phyloP scores from a whole-genome alignment of 92 coral and sea anemone species.

The Epizoanthus rinbou region DNA sequence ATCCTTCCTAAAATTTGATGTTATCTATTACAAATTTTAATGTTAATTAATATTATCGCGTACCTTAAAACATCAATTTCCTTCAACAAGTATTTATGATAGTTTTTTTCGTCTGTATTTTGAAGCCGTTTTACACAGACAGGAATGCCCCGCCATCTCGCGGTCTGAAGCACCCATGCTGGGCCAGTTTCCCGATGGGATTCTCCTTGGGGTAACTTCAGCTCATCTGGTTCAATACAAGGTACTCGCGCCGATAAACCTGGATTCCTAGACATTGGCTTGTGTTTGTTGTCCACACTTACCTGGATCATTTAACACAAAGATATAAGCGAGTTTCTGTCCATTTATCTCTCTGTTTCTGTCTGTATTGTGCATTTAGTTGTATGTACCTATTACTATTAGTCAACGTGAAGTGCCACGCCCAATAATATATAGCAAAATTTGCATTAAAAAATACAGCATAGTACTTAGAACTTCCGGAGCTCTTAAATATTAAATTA shows the following conservation, averaged over 20 bases:
- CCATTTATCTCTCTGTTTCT: too few species aligned
- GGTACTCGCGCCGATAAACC: slow-evolving; percentile 38
- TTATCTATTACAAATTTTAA: too few species aligned
- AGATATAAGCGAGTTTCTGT: too few species aligned
- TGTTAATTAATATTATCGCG: not conserved
- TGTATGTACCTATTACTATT: too few species aligned
- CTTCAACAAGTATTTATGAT: slow-evolving; percentile 32
- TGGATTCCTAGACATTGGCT: not conserved
- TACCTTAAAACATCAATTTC: slow-evolving; percentile 73
- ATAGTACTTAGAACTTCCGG: too few species aligned
- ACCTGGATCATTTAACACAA: not conserved
- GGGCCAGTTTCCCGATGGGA: slow-evolving; percentile 47
- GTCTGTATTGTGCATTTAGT: too few species aligned
- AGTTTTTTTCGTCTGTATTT: not conserved
- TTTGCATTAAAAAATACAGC: too few species aligned
- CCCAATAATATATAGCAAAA: too few species aligned
- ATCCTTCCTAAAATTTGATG: too few species aligned
- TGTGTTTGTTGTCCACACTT: not conserved
- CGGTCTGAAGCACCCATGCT: slow-evolving; percentile 56
- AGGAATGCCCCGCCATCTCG: slow-evolving; percentile 62
- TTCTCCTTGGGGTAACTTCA: slow-evolving; percentile 38
- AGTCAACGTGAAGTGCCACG: too few species aligned
- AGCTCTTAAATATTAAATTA: too few species aligned
- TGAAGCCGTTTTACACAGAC: slow-evolving; percentile 62
- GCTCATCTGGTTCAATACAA: slow-evolving; percentile 44